Evolutionary conservation across 2,888 invertebrate genomes (phyloP), one percentile per base, ranked within the genome.

Genomic region (Pammene fasciana): DNA sequence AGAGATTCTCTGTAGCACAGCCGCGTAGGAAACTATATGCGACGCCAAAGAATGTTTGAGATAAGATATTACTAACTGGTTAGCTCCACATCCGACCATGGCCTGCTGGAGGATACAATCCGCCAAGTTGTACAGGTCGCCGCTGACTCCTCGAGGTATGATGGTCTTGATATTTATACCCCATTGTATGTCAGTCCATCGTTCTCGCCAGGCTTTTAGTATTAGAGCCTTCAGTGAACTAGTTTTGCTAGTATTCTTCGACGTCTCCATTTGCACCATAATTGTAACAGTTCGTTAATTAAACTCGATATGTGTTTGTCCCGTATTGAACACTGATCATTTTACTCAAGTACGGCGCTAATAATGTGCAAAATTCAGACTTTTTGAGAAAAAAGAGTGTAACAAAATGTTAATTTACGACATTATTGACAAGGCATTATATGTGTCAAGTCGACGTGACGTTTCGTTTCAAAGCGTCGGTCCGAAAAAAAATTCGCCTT

Each of bases 141-240:
- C 97, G 82, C 97, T 97, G 0, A 97, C 97, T n/a, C 97, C 97
- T 83, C 97, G 92, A 0, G 97, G 97, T 71, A 97, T 88, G 75
- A 96, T 97, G n/a, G 97, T 97, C 93, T 98, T 98, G 67, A 99
- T 97, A 81, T 98, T 97, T 75, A 98, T 98, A 48, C 98, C 98
- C 98, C 98, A 99, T 88, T 98, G 97, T 55, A 98, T 94, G 86
- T 98, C 98, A 0, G 96, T 96, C 99, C 99, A 99, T 72, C 99
- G 93, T 89, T 99, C 98, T 77, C 98, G 94, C 99, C 99, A 99
- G 59, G 98, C 99, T 84, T 95, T 94, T 68, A 97, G 89, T 75
- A 97, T 93, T 36, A 97, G 90, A 70, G 96, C 96, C 87, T 97
- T 97, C 59, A 97, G 86, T 70, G 96, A 95, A 86, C 96, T 96